These are phyloP conservation scores for Lasioglossum marginatum DNA, from an alignment of 2,888 invertebrate genomes.

Conservation along the genomic window DNA sequence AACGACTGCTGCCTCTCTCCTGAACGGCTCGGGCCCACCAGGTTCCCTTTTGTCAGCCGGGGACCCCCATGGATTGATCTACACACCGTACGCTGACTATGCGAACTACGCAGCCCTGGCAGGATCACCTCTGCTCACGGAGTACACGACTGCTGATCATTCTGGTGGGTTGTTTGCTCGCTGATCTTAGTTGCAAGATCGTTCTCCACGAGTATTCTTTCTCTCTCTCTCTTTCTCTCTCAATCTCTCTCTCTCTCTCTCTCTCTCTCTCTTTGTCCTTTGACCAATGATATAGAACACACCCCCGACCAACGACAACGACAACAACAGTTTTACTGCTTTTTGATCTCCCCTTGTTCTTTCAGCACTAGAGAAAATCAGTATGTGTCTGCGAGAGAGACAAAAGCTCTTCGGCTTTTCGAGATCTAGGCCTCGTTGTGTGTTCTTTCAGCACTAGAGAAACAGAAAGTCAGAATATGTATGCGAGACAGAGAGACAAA, in stretches of 20 bases:
- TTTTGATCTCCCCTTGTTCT: slow-evolving; percentile 16
- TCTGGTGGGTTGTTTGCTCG: slow-evolving; percentile 97
- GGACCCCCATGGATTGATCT: slow-evolving; percentile 94
- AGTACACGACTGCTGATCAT: slow-evolving; percentile 95
- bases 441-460: slow-evolving; percentile 4
- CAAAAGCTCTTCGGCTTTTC: slow-evolving; percentile 14
- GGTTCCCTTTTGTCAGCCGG: slow-evolving; percentile 89
- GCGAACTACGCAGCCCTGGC: slow-evolving; percentile 95
- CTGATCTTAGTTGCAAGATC: slow-evolving; percentile 87
- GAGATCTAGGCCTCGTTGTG: slow-evolving; percentile 14
- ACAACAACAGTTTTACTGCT: slow-evolving; percentile 13
- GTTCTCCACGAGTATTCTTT: slow-evolving; percentile 59
- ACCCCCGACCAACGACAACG: background rate
- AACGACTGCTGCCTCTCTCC: slow-evolving; percentile 89
- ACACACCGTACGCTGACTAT: slow-evolving; percentile 95
- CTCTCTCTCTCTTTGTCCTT: background rate
- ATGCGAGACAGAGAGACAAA: slow-evolving; percentile 16
- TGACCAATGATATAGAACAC: slow-evolving; percentile 2
- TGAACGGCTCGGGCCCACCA: slow-evolving; percentile 87
- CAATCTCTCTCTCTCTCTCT: background rate
- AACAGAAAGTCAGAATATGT: slow-evolving; percentile 8
- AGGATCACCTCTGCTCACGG: slow-evolving; percentile 92
- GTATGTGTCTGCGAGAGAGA: slow-evolving; percentile 1
- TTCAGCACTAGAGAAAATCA: slow-evolving; percentile 3
- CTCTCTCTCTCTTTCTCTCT: background rate